phyloP scores from a whole-genome alignment of 2,113 vertebrate genomes.

The Theristicus caerulescens region DNA sequence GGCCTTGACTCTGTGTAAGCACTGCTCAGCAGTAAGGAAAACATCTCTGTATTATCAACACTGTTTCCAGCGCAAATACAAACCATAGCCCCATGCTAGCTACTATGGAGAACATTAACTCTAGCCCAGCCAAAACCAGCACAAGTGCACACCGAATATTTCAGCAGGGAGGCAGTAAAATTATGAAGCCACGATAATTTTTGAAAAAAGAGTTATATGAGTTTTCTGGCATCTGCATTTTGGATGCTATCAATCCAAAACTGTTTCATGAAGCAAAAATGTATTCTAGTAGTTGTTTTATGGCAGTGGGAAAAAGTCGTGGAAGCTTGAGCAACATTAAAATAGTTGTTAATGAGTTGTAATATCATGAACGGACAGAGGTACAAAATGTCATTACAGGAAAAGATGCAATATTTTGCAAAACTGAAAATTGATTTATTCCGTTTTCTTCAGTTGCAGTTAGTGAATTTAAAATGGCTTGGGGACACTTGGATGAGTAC shows the following conservation, averaged over 20 bases:
- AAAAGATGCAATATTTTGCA: neutral
- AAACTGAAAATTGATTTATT: neutral
- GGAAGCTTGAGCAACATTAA: neutral
- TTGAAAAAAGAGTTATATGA: neutral
- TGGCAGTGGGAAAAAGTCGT: neutral
- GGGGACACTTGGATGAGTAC: neutral
- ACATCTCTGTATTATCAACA: neutral
- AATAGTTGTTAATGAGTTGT: neutral
- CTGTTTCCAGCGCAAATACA: neutral
- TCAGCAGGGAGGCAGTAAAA: neutral
- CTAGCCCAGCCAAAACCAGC: neutral
- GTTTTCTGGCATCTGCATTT: neutral
- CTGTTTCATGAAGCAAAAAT: neutral
- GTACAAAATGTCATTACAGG: neutral
- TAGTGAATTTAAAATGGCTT: neutral
- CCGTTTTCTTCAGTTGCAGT: neutral
- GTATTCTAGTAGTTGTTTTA: neutral
- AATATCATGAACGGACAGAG: neutral
- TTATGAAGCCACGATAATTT: neutral
- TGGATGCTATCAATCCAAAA: neutral
- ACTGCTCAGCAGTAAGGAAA: neutral
- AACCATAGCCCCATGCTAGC: neutral
- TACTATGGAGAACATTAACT: neutral
- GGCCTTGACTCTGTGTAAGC: neutral
- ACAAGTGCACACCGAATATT: neutral